These are phyloP conservation scores for Limnephilus lunatus DNA, from an alignment of 2,888 invertebrate species.

Conservation along the genomic window DNA sequence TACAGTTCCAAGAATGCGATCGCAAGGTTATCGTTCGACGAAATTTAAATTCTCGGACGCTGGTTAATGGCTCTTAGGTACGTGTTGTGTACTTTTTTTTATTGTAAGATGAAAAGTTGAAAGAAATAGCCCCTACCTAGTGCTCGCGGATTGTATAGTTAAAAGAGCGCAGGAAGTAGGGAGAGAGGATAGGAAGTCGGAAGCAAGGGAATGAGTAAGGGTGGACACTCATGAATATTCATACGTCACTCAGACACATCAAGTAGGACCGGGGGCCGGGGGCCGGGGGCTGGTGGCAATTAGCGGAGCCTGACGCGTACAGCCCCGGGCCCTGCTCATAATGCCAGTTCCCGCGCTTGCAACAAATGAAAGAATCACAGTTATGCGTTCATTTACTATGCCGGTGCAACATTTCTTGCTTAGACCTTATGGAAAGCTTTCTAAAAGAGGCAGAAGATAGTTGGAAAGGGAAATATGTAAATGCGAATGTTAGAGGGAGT, in stretches of 20 bases:
- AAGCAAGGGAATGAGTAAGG: constrained; percentile 35
- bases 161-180: neutral
- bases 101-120: neutral
- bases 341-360: neutral
- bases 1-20: too few species aligned
- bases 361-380: neutral
- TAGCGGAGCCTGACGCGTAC: constrained; percentile 43
- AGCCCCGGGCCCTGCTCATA: constrained; percentile 25
- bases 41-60: too few species aligned
- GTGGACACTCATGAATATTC: constrained; percentile 64
- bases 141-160: neutral
- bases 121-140: neutral
- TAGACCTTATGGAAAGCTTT: too few species aligned
- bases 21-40: too few species aligned
- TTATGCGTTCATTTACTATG: neutral
- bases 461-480: too few species aligned
- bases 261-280: constrained; percentile 54
- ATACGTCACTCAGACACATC: constrained; percentile 64
- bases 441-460: too few species aligned
- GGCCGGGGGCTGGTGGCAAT: constrained; percentile 58
- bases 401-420: too few species aligned
- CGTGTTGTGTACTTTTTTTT: too few species aligned
- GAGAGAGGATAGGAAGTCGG: neutral
- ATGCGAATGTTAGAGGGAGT: too few species aligned
- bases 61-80: too few species aligned